These are phyloP conservation scores for Neodiprion lecontei DNA, from an alignment of 1,140 invertebrate genomes.

Conservation along the genomic window DNA sequence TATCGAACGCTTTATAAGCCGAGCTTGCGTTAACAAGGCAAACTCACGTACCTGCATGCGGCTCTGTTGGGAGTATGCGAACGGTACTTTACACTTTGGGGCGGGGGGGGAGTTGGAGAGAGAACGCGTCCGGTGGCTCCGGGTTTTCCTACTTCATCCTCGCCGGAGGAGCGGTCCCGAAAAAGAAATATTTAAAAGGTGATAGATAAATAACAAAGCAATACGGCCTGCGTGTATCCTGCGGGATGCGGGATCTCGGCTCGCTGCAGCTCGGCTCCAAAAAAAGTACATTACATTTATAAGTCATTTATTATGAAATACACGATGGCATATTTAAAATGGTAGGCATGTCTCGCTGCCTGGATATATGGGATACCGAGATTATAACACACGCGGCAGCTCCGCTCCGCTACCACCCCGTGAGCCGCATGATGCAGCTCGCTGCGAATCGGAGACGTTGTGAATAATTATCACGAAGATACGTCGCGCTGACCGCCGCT, in stretches of 20 bases:
- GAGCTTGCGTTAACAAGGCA: no score
- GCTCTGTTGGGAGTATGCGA: no score
- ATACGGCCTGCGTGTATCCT: no score
- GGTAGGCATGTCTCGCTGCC: conserved; percentile 55
- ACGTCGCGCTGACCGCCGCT: conserved; percentile 3
- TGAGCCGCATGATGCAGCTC: conserved; percentile 17
- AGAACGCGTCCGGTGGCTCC: no score
- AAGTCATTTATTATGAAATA: conserved; percentile 64
- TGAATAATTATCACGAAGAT: conserved; percentile 5
- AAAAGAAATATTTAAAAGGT: not conserved
- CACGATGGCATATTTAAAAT: conserved; percentile 63
- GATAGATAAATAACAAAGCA: not conserved
- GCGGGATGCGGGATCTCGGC: not conserved
- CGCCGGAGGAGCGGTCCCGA: no score
- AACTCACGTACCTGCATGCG: no score
- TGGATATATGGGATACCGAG: conserved; percentile 63
- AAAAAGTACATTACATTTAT: conserved; percentile 61
- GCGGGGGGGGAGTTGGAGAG: no score
- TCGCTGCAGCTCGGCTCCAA: conserved; percentile 3
- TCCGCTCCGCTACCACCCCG: not conserved
- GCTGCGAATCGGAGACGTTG: conserved; percentile 6
- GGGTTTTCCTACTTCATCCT: no score
- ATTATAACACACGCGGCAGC: conserved; percentile 56
- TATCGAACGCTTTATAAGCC: no score
- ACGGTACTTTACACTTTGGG: no score